phyloP scores from a whole-genome alignment of 2,888 invertebrate species.

The Chymomyza amoena region DNA sequence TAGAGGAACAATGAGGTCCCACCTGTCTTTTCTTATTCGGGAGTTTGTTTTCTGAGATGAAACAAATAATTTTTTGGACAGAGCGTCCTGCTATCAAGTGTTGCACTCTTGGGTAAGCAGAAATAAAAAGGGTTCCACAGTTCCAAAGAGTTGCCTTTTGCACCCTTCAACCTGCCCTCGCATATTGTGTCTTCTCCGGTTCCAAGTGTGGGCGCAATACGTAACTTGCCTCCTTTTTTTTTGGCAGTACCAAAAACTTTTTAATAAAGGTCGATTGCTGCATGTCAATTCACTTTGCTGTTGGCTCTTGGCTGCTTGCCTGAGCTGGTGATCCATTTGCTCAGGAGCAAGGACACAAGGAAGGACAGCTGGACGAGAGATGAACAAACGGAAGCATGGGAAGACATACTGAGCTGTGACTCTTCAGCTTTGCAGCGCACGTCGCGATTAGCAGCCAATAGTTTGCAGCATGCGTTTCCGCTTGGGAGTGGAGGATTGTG shows the following conservation, averaged over 20 bases:
- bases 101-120: too few relatives aligned
- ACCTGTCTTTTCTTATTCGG: too few relatives aligned
- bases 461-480: constrained; percentile 58
- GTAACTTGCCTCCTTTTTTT: not conserved
- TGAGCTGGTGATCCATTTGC: not conserved
- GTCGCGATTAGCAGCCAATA: constrained; percentile 9
- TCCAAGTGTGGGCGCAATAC: constrained; percentile 39
- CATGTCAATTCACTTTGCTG: constrained; percentile 65
- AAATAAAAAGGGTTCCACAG: not conserved
- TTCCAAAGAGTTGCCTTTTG: not conserved
- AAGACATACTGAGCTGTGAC: constrained; percentile 6
- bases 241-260: constrained; percentile 56
- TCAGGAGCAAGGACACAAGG: too few relatives aligned
- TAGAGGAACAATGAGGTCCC: too few relatives aligned
- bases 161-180: constrained; percentile 29
- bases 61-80: too few relatives aligned
- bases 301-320: not conserved
- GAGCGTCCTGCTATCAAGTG: too few relatives aligned
- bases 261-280: constrained; percentile 75
- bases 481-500: constrained; percentile 19
- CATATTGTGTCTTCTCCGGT: constrained; percentile 58
- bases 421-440: constrained; percentile 18
- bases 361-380: not conserved
- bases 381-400: constrained; percentile 8
- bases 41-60: too few relatives aligned